A percentile compares a stretch with the other conserved stretches of the same genome.
These are phyloP conservation scores for Arnoldichthys spilopterus DNA, from an alignment of 2,797 vertebrate genomes.

Conservation along the genomic window DNA sequence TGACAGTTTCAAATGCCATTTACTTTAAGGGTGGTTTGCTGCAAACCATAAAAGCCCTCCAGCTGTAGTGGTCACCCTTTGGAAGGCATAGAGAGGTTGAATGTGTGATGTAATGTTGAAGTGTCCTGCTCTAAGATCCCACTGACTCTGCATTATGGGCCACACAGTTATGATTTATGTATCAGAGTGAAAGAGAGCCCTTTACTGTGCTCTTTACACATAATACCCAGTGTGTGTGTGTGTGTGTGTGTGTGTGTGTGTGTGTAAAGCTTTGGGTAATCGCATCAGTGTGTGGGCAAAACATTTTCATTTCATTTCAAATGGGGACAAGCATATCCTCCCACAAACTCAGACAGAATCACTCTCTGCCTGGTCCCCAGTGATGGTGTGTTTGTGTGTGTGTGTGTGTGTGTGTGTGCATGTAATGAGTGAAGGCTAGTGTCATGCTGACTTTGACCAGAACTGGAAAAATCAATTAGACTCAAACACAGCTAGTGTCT, in stretches of 20 bases:
- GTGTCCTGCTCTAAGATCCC: constrained; percentile 52
- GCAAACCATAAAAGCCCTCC: constrained; percentile 34
- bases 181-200: constrained; percentile 53
- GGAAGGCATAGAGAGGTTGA: constrained; percentile 1
- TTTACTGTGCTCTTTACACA: constrained; percentile 53
- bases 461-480: constrained; percentile 66
- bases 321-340: constrained; percentile 48
- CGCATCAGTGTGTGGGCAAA: constrained; percentile 45
- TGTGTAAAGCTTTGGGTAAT: constrained; percentile 55
- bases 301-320: constrained; percentile 58
- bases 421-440: constrained; percentile 38
- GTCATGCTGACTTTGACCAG: constrained; percentile 55
- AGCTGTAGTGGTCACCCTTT: constrained; percentile 22
- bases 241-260: constrained; percentile 17
- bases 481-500: constrained; percentile 21
- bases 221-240: constrained; percentile 7
- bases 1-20: constrained; percentile 32
- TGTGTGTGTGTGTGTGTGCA: not conserved
- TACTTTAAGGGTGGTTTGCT: constrained; percentile 29
- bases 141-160: constrained; percentile 58
- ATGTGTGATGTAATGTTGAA: constrained; percentile 30
- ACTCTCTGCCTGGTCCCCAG: constrained; percentile 42
- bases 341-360: constrained; percentile 43
- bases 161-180: constrained; percentile 60
- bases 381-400: not conserved